Percentiles rank a stretch among this genome's conserved stretches.
Evolutionary conservation across 2,888 invertebrate species (phyloP).

Genomic region (Caenorhabditis plicata): DNA sequence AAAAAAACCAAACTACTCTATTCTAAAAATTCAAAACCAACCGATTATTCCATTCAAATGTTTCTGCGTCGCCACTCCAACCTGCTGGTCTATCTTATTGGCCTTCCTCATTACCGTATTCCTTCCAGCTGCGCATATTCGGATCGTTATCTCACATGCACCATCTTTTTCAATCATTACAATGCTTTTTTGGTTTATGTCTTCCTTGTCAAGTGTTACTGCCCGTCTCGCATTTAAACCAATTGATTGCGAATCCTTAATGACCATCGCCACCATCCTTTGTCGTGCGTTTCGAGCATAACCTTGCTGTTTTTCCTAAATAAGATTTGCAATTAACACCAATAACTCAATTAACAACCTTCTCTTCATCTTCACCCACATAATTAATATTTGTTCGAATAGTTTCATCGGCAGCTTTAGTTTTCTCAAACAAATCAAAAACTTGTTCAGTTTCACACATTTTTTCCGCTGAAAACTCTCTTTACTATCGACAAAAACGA

Average conservation of each 20-base stretch:
- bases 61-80: constrained; percentile 39
- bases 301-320: constrained; percentile 48
- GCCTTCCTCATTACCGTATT: constrained; percentile 30
- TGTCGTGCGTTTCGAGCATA: constrained; percentile 44
- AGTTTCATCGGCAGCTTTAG: constrained; percentile 27
- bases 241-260: constrained; percentile 42
- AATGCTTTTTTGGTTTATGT: constrained; percentile 26
- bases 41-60: constrained; percentile 46
- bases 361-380: constrained; percentile 50
- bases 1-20: constrained; percentile 3
- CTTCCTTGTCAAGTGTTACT: constrained; percentile 25
- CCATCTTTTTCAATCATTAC: constrained; percentile 9
- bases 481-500: neutral
- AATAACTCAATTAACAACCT: no score
- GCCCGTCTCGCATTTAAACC: constrained; percentile 41
- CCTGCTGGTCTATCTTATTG: constrained; percentile 37
- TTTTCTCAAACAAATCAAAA: constrained; percentile 35
- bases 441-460: constrained; percentile 18
- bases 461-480: constrained; percentile 2
- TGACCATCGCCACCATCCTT: constrained; percentile 42
- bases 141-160: constrained; percentile 17
- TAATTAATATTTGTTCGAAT: constrained; percentile 43
- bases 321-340: no score
- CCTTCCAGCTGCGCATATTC: constrained; percentile 32
- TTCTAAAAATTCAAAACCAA: constrained; percentile 1